phyloP scores from a whole-genome alignment of 2,888 invertebrate genomes.

The Nomada ferruginata region DNA sequence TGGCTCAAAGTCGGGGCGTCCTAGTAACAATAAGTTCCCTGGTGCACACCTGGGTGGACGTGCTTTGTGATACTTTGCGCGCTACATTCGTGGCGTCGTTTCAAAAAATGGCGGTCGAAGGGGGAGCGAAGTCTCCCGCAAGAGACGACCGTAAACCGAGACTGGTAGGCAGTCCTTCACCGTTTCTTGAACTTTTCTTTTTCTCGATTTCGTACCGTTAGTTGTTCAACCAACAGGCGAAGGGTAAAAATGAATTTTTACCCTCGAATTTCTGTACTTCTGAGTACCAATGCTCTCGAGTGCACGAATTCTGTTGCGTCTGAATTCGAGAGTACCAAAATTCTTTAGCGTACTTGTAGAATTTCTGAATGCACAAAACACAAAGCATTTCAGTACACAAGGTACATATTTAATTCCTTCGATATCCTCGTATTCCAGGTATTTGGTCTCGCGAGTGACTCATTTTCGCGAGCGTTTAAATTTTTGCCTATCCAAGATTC shows the following conservation, averaged over 20 bases:
- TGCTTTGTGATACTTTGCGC: slow-evolving; percentile 11
- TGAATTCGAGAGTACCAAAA: not conserved
- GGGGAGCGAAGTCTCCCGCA: slow-evolving; percentile 34
- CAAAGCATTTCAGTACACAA: too few relatives aligned
- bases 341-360: not conserved
- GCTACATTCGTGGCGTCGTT: slow-evolving; percentile 36
- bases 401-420: too few relatives aligned
- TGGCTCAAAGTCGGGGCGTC: not conserved
- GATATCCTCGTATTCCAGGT: too few relatives aligned
- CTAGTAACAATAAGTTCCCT: too few relatives aligned
- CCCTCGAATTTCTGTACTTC: not conserved
- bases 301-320: not conserved
- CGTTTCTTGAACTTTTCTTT: slow-evolving; percentile 11
- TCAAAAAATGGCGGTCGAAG: slow-evolving; percentile 42
- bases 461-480: not conserved
- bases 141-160: slow-evolving; percentile 55
- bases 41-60: not conserved
- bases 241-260: slow-evolving; percentile 49
- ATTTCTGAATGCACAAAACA: too few relatives aligned
- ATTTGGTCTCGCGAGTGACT: too few relatives aligned
- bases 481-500: not conserved
- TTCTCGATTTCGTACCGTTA: slow-evolving; percentile 50
- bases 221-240: slow-evolving; percentile 37
- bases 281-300: not conserved
- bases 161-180: slow-evolving; percentile 32